Base-by-base conservation (phyloP, 2,888 invertebrate genomes). In the Lottia gigantea region DNA sequence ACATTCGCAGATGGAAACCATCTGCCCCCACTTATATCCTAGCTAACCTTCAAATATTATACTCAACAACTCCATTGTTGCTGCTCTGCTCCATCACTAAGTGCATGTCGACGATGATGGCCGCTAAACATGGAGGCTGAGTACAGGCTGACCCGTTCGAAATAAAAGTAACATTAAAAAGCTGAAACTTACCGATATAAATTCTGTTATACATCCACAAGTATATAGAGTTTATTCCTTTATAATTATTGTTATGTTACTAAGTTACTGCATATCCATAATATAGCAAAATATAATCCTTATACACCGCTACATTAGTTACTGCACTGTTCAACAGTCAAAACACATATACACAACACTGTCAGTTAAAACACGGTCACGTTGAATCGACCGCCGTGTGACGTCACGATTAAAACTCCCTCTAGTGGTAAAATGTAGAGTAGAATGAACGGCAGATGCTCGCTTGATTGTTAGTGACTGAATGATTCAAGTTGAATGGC, bases 171-270 rank as follows among this genome's bases (percentile, higher is more conserved):
- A 55, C 55, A 19, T 55, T 55, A 12, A 55, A 55, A 40, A 8
- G 11, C 7, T 23, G 3, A 23, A 23, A 55, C 55, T 55, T 55
- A 55, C 55, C 55, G 55, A 23, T 55, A 23, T 55, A n/a, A 23
- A 55, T 55, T 55, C 19, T 55, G 55, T 55, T 55, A 55, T 55
- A 40, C 40, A 55, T 55, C 55, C 55, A 55, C 55, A 23, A 23
- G 11, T 55, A 55, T 23, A 55, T 55, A 55, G 55, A 19, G 19
- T 55, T 12, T 19, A 11, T 55, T n/a, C 23, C 55, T 14, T 55
- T 55, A 55, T 55, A 23, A 12, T 55, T 55, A 55, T 55, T 23
- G 19, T 23, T 40, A 40, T 40, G 40, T 40, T 55, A 55, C 19
- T 55, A 55, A 19, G 23, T 55, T 55, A 55, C 19, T 55, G 23